Percentiles rank a stretch among this genome's conserved stretches.
Conservation (phyloP, 1,140 invertebrate genomes). For the Aphaenogaster ashmeadi region DNA sequence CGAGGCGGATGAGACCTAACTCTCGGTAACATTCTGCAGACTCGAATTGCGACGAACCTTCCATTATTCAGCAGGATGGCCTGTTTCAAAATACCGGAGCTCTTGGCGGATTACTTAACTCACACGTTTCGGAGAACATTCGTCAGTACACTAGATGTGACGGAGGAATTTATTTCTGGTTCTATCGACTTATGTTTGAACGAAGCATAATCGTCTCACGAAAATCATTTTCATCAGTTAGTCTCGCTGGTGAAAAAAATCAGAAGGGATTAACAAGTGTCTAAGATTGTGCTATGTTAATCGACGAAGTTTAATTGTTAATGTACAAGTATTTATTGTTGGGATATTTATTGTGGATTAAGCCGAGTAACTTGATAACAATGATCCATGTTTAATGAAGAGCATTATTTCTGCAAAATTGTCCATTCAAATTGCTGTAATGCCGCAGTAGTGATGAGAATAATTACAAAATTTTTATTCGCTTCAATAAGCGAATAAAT, state of each 20-base stretch:
- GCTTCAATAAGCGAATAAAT: constrained; percentile 20
- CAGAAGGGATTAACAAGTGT: not conserved
- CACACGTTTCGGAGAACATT: constrained; percentile 33
- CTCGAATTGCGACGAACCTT: constrained; percentile 41
- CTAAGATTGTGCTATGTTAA: not conserved
- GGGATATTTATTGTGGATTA: not conserved
- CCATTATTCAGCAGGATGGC: constrained; percentile 69
- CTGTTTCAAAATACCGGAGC: constrained; percentile 14
- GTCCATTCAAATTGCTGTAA: too few species aligned
- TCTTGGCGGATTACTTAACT: constrained; percentile 46
- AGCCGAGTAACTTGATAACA: not conserved
- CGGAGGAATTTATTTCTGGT: not conserved
- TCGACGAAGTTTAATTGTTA: not conserved
- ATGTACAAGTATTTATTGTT: not conserved
- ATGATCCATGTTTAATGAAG: not conserved
- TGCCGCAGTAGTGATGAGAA: not conserved
- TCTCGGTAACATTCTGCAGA: constrained; percentile 25
- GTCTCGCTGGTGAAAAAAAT: not conserved
- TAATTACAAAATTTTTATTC: constrained; percentile 28
- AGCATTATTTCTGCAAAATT: not conserved
- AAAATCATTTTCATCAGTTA: not conserved
- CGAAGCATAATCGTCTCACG: not conserved
- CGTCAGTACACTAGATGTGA: constrained; percentile 4
- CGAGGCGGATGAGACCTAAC: constrained; percentile 49
- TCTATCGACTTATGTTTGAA: not conserved